Evolutionary conservation across 2,797 vertebrate genomes (phyloP).

Genomic region (Sebastolobus altivelis): DNA sequence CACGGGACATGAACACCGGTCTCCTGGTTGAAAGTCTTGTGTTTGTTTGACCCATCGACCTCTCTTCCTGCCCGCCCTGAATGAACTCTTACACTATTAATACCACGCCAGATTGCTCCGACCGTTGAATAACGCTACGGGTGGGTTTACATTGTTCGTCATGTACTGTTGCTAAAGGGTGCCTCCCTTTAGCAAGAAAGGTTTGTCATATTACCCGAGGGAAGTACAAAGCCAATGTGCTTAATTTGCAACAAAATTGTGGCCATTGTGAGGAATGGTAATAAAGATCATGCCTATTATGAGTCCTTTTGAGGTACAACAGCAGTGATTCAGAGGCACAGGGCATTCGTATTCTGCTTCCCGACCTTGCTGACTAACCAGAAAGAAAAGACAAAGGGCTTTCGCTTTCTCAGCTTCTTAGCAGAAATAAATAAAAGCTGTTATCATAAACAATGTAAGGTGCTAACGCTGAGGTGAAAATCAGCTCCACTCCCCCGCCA

Average conservation of each 20-base stretch:
- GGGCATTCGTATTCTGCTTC: slow-evolving; percentile 52
- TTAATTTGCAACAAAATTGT: not conserved
- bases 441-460: slow-evolving; percentile 57
- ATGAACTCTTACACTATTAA: no score
- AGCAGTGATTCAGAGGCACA: slow-evolving; percentile 34
- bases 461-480: slow-evolving; percentile 23
- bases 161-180: no score
- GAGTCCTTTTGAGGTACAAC: slow-evolving; percentile 10
- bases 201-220: not conserved
- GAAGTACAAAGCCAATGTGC: not conserved
- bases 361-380: slow-evolving; percentile 63
- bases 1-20: no score
- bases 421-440: slow-evolving; percentile 39
- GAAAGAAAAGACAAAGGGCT: slow-evolving; percentile 58
- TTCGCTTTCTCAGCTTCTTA: slow-evolving; percentile 32
- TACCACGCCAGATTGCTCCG: no score
- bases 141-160: no score
- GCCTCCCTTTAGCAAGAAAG: not conserved
- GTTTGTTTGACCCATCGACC: no score
- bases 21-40: no score
- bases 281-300: not conserved
- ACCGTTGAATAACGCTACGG: no score
- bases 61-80: no score
- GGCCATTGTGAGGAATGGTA: not conserved
- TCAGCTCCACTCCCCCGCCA: slow-evolving; percentile 3